Evolutionary conservation across 2,888 invertebrate genomes (phyloP).

Genomic region (Trilocha varians): DNA sequence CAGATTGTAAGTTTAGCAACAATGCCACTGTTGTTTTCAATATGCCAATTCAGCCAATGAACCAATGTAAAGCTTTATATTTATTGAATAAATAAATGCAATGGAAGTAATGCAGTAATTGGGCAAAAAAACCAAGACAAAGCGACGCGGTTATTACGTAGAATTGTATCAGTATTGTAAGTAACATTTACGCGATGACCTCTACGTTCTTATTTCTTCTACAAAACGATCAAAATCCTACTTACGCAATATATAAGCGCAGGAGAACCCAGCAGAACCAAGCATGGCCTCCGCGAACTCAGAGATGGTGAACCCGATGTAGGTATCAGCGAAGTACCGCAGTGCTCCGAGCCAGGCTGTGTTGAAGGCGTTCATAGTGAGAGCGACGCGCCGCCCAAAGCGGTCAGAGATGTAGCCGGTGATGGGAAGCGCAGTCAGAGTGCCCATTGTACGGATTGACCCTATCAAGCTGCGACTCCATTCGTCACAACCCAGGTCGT

Average conservation of each 20-base stretch:
- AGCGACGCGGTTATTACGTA: not conserved
- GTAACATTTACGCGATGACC: too few relatives aligned
- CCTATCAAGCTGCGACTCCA: constrained; percentile 83
- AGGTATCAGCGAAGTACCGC: constrained; percentile 73
- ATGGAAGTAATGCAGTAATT: not conserved
- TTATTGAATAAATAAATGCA: not conserved
- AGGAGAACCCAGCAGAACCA: constrained; percentile 78
- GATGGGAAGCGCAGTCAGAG: constrained; percentile 76
- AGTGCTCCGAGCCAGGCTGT: constrained; percentile 76
- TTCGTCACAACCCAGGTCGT: constrained; percentile 73
- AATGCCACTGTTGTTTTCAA: not conserved
- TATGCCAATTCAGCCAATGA: too few relatives aligned
- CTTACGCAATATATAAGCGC: constrained; percentile 80
- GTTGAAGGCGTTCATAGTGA: constrained; percentile 70
- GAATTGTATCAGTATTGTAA: not conserved
- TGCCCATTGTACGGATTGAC: constrained; percentile 78
- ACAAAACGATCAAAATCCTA: constrained; percentile 3
- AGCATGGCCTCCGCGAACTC: constrained; percentile 79
- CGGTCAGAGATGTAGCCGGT: constrained; percentile 81
- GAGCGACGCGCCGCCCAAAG: constrained; percentile 75
- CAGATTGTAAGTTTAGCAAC: too few relatives aligned
- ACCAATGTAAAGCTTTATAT: not conserved
- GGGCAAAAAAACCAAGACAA: not conserved
- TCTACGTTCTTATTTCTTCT: too few relatives aligned
- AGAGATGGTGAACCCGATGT: constrained; percentile 75